Conservation (phyloP, 2,797 vertebrate species). For the Brachyrhaphis roseni region DNA sequence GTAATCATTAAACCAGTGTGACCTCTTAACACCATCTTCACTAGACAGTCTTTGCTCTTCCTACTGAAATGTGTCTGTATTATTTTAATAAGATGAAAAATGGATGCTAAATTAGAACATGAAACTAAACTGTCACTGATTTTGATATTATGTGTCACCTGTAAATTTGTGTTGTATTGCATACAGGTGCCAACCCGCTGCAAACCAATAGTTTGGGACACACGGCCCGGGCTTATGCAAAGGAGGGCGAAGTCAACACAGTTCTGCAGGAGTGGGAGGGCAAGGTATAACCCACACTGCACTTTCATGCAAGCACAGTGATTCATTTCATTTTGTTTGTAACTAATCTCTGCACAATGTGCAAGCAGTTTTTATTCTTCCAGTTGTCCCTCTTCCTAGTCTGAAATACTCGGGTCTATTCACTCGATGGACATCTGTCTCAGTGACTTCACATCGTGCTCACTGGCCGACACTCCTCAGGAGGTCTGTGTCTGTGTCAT, state of each 20-base stretch:
- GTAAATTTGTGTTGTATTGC: slow-evolving; percentile 18
- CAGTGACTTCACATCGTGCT: slow-evolving; percentile 29
- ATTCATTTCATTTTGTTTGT: neutral
- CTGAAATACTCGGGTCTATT: slow-evolving; percentile 40
- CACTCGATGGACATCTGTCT: slow-evolving; percentile 51
- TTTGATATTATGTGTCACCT: slow-evolving; percentile 1
- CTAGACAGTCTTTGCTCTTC: slow-evolving; percentile 32
- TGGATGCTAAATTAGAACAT: neutral
- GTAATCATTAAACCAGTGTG: slow-evolving; percentile 63
- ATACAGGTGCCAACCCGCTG: slow-evolving; percentile 90
- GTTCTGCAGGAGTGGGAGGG: slow-evolving; percentile 85
- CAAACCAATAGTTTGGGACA: slow-evolving; percentile 92
- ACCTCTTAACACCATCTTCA: slow-evolving; percentile 57
- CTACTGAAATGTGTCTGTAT: slow-evolving; percentile 42
- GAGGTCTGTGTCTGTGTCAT: slow-evolving; percentile 48
- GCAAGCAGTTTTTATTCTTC: slow-evolving; percentile 4
- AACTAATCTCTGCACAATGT: neutral
- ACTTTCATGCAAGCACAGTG: slow-evolving; percentile 5
- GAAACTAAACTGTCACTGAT: neutral
- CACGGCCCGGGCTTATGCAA: slow-evolving; percentile 88
- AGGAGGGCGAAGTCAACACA: slow-evolving; percentile 88
- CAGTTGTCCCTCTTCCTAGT: slow-evolving; percentile 29
- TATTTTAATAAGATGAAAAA: slow-evolving; percentile 11
- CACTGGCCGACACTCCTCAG: slow-evolving; percentile 53
- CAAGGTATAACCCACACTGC: slow-evolving; percentile 80